Evolutionary conservation across 2,888 invertebrate genomes (phyloP).

Genomic region (Tenthredo livida): DNA sequence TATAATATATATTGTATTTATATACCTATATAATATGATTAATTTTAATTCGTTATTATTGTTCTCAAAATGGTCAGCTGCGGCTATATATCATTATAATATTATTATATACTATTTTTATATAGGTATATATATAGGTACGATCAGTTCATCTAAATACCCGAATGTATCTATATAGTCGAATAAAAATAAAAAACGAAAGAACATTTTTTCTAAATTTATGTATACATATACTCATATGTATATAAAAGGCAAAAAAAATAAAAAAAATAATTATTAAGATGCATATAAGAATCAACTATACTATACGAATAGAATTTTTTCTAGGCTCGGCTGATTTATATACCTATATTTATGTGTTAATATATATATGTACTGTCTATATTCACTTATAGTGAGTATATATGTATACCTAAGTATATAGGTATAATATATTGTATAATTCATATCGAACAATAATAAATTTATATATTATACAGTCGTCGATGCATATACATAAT

Average conservation of each 20-base stretch:
- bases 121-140: neutral
- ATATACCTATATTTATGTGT: neutral
- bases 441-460: constrained; percentile 7
- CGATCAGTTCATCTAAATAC: neutral
- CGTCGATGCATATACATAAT: neutral
- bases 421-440: neutral
- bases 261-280: neutral
- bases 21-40: neutral
- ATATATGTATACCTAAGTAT: neutral
- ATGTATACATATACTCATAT: too few relatives aligned
- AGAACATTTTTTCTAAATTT: too few relatives aligned
- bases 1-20: neutral
- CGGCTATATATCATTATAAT: neutral
- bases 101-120: neutral
- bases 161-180: neutral
- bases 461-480: neutral
- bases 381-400: neutral
- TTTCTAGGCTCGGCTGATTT: neutral
- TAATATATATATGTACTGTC: neutral
- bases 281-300: neutral
- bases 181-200: neutral
- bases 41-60: constrained; percentile 26
- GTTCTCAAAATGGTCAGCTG: constrained; percentile 3
- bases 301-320: neutral
- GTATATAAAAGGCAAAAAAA: neutral